Base-by-base conservation (phyloP, 1,140 invertebrate genomes). In the Antheraea mylitta region DNA sequence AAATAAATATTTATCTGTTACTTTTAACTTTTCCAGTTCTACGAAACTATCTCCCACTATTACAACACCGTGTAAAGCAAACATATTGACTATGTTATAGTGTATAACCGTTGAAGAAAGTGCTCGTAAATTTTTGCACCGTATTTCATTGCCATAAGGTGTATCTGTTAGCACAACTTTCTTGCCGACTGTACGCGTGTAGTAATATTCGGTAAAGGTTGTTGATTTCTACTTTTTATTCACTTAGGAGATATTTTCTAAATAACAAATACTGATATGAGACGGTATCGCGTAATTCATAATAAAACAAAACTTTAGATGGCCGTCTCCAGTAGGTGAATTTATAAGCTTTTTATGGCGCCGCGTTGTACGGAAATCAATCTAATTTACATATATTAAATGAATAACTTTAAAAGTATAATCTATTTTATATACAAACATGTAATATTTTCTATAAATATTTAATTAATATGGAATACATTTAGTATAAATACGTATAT, bases 1-100 rank as follows among this genome's bases (percentile, higher is more conserved):
- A 37, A 65, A 30, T 66, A 69, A 72, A 67, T 69, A 67, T 72
- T 66, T 69, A 59, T 59, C 61, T 9, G 58, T 61, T 61, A 61
- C 59, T 61, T 61, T 30, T 61, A 16, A 16, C 62, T 37, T 36
- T 64, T 30, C 37, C 62, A 64, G 22, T 64, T 36, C 68, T 3
- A 45, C 5, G 68, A 61, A 70, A 61, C 59, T 61, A 61, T 61
- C 59, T 22, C 59, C 59, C 8, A 11, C 45, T 53, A 53, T 61
- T 61, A 22, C 59, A 18, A 61, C 59, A 61, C 16, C 18, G 59
- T 19, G 18, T 61, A 61, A 36, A 61, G 59, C 19, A 61, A 61
- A 61, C 18, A 61, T 61, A 61, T 61, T 13, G 59, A 61, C 7
- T 18, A 61, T 16, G 58, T 59, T 22, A 42, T 53, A 13, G 45